These are phyloP conservation scores for Melinaea marsaeus DNA, from an alignment of 2,888 invertebrate species.

Conservation along the genomic window DNA sequence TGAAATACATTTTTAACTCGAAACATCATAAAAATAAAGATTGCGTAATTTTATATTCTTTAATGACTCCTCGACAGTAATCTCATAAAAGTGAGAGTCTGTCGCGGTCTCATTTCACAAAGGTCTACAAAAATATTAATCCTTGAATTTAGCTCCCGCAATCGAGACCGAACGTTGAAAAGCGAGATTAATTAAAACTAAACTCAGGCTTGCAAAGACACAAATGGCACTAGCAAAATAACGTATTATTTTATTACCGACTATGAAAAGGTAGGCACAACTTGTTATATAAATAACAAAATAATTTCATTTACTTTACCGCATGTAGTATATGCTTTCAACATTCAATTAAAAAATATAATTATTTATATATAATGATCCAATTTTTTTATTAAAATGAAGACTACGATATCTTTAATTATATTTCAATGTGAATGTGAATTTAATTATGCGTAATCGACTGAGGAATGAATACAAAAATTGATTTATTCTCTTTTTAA, in stretches of 20 bases:
- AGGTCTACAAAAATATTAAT: slow-evolving; percentile 37
- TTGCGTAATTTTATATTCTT: slow-evolving; percentile 16
- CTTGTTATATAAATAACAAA: no score
- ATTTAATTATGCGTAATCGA: no score
- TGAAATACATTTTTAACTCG: no score
- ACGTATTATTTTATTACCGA: slow-evolving; percentile 54
- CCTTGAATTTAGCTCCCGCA: slow-evolving; percentile 35
- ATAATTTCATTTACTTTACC: no score
- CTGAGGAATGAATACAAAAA: no score
- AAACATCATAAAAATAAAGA: background rate
- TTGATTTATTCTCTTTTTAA: no score
- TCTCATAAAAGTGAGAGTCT: slow-evolving; percentile 14
- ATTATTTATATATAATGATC: no score
- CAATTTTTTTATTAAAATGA: no score
- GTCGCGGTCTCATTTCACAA: slow-evolving; percentile 17
- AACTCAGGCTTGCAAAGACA: slow-evolving; percentile 49
- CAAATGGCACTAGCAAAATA: slow-evolving; percentile 55
- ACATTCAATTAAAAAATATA: no score
- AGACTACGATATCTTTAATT: no score
- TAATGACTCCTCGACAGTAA: slow-evolving; percentile 16
- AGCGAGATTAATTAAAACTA: slow-evolving; percentile 69
- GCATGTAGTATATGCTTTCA: no score
- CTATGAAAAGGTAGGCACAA: slow-evolving; percentile 43
- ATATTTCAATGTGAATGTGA: no score
- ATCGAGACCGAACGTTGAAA: slow-evolving; percentile 58